A percentile compares a stretch with the other conserved stretches of the same genome.
Evolutionary conservation across 2,797 vertebrate genomes (phyloP).

Genomic region (Rhynchonycteris naso): DNA sequence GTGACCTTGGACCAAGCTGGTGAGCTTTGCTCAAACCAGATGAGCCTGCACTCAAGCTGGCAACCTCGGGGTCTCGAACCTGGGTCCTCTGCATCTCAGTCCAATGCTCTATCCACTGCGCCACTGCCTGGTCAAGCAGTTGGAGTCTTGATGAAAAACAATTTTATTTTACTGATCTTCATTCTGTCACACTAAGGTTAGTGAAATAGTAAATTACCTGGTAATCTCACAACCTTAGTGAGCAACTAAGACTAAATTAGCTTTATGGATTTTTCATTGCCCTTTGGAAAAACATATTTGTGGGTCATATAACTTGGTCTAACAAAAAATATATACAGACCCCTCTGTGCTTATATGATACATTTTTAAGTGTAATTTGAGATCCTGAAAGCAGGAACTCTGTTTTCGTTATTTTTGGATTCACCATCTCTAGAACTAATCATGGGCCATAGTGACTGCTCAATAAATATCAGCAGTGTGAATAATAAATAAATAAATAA

Average conservation of each 20-base stretch:
- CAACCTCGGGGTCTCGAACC: too few relatives aligned
- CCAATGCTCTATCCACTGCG: too few relatives aligned
- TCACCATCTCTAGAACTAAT: neutral
- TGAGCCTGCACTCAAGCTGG: too few relatives aligned
- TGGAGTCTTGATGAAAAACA: neutral
- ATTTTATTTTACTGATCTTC: neutral
- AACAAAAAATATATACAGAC: neutral
- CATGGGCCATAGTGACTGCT: neutral
- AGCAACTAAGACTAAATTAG: neutral
- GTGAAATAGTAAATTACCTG: neutral
- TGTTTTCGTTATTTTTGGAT: neutral
- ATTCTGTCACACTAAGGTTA: neutral
- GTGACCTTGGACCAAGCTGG: too few relatives aligned
- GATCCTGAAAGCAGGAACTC: neutral
- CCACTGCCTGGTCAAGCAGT: too few relatives aligned
- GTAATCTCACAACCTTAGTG: neutral
- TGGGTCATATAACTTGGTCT: neutral
- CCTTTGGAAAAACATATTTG: neutral
- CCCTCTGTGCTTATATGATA: neutral
- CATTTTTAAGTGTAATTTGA: neutral
- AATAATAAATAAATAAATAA: conserved; percentile 15
- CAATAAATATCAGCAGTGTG: neutral
- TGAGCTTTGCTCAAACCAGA: too few relatives aligned
- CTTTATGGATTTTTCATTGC: neutral
- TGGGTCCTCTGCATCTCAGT: too few relatives aligned